Evolutionary conservation across 1,140 invertebrate genomes (phyloP).

Genomic region (Leptoteleia sp.): DNA sequence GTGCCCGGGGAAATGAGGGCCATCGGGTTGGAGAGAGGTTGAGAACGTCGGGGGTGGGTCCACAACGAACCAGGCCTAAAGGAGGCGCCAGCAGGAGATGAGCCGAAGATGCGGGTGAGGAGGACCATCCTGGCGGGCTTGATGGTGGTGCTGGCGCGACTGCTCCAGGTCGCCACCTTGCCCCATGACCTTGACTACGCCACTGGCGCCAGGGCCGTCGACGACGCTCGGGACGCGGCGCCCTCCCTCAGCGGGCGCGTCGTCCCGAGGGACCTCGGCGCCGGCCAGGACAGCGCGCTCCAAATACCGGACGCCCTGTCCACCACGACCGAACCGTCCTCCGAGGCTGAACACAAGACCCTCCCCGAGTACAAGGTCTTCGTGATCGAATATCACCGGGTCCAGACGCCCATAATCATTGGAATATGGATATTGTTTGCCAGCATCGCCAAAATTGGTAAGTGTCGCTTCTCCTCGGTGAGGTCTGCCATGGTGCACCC

Average conservation of each 20-base stretch:
- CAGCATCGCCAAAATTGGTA: conserved; percentile 96
- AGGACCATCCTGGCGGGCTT: conserved; percentile 23
- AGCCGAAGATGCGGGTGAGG: conserved; percentile 9
- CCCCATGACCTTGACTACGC: conserved; percentile 29
- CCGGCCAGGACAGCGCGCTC: conserved; percentile 61
- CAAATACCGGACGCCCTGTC: neutral
- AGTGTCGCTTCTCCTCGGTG: too few relatives aligned
- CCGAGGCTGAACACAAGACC: conserved; percentile 28
- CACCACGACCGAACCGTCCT: neutral
- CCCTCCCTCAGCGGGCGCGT: too few relatives aligned
- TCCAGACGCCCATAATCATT: conserved; percentile 96
- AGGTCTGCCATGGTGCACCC: too few relatives aligned
- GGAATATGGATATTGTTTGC: conserved; percentile 97
- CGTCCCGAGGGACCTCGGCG: conserved; percentile 70
- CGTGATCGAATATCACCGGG: conserved; percentile 91
- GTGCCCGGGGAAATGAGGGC: too few relatives aligned
- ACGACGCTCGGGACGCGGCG: too few relatives aligned
- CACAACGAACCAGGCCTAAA: too few relatives aligned
- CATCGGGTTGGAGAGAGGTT: neutral
- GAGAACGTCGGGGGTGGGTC: neutral
- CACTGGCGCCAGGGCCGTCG: conserved; percentile 67
- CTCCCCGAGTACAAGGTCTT: conserved; percentile 86
- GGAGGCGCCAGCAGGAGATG: neutral
- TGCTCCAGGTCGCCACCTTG: conserved; percentile 29
- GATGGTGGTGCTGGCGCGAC: conserved; percentile 8